These are phyloP conservation scores for Copsychus sechellarum DNA, from an alignment of 2,113 vertebrate genomes.

Conservation along the genomic window DNA sequence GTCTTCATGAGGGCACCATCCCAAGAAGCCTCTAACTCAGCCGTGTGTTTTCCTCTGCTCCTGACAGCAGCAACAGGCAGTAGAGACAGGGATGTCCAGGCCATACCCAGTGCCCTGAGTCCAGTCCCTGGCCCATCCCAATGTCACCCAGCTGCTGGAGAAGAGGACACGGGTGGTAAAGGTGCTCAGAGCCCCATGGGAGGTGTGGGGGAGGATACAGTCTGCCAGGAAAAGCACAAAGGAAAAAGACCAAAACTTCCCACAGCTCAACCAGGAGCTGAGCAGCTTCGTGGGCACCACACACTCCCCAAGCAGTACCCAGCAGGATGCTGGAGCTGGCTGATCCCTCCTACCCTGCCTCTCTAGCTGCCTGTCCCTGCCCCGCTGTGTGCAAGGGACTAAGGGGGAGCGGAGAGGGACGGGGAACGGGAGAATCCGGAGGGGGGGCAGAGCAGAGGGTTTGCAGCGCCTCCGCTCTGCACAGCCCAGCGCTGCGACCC, in stretches of 20 bases:
- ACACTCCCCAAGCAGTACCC: rapidly evolving
- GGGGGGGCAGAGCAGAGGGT: background rate
- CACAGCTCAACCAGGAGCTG: background rate
- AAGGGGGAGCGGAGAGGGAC: background rate
- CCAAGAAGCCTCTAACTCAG: background rate
- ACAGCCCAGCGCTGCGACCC: background rate
- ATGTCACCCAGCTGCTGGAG: background rate
- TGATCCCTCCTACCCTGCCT: background rate
- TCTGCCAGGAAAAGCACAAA: background rate
- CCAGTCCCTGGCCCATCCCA: background rate
- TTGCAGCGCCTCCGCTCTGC: background rate
- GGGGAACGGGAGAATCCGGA: background rate
- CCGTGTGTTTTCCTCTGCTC: background rate
- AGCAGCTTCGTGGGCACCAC: background rate
- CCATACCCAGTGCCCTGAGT: background rate
- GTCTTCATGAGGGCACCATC: background rate
- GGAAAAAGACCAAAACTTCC: background rate
- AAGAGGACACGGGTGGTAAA: background rate
- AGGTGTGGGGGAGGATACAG: no score
- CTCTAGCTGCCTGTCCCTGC: background rate
- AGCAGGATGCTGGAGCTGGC: background rate
- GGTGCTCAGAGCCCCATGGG: background rate
- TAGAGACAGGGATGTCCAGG: rapidly evolving
- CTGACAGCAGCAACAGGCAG: background rate
- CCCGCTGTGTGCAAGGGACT: background rate